phyloP scores from a whole-genome alignment of 2,888 invertebrate species.

The Thereva unica region DNA sequence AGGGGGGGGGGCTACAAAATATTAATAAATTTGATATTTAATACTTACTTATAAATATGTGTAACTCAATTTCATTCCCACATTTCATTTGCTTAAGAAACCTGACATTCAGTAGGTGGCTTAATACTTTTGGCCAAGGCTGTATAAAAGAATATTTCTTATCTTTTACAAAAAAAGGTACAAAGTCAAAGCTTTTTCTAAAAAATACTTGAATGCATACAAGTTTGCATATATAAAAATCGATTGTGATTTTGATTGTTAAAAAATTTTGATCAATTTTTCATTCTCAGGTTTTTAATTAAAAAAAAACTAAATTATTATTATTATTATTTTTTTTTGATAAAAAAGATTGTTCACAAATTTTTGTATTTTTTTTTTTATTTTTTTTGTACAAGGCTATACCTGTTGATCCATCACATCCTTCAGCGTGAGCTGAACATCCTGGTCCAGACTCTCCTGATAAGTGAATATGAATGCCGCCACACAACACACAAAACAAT shows the following conservation, averaged over 20 bases:
- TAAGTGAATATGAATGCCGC: conserved; percentile 56
- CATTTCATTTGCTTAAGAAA: no score
- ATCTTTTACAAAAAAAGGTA: no score
- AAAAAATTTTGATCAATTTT: neutral
- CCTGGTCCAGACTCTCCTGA: conserved; percentile 80
- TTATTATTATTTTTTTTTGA: conserved; percentile 17
- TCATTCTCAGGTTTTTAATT: neutral
- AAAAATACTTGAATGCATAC: no score
- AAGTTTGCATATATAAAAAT: no score
- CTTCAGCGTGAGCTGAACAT: conserved; percentile 90
- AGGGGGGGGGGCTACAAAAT: no score
- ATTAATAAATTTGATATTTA: no score
- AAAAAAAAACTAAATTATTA: neutral
- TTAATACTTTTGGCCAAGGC: no score
- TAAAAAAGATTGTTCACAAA: conserved; percentile 18
- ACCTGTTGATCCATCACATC: conserved; percentile 93
- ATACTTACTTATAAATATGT: no score
- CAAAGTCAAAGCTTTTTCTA: no score
- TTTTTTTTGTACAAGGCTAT: conserved; percentile 50
- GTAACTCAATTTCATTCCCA: no score
- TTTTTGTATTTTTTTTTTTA: conserved; percentile 33
- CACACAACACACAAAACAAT: conserved; percentile 65
- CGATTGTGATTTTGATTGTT: neutral
- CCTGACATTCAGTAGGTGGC: no score
- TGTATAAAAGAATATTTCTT: no score